A percentile compares a stretch with the other conserved stretches of the same genome.
Evolutionary conservation across 2,113 vertebrate species (phyloP).

Genomic region (Hylia prasina): DNA sequence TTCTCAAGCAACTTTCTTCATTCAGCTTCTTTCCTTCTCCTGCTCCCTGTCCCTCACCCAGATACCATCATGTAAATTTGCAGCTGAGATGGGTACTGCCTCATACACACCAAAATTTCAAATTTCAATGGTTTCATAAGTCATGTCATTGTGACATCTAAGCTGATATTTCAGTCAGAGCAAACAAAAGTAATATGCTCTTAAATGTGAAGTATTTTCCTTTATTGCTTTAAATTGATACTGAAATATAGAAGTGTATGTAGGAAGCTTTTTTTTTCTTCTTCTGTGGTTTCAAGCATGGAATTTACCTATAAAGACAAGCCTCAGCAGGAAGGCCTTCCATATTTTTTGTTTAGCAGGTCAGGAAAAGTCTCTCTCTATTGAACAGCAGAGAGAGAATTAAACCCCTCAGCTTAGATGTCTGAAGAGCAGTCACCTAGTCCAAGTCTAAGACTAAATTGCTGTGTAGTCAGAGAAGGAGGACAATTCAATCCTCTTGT

Average conservation of each 20-base stretch:
- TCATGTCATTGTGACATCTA: neutral
- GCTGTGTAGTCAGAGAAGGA: neutral
- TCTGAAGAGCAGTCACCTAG: neutral
- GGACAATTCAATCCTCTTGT: neutral
- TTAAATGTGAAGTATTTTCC: neutral
- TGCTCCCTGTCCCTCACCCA: neutral
- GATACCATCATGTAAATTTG: neutral
- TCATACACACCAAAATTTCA: neutral
- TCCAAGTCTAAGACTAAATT: neutral
- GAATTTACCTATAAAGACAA: neutral
- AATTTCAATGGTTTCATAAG: neutral
- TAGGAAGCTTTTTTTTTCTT: neutral
- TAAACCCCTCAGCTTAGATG: neutral
- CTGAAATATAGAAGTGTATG: neutral
- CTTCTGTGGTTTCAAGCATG: neutral
- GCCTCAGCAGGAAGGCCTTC: neutral
- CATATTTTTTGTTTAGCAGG: neutral
- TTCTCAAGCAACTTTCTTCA: constrained; percentile 20
- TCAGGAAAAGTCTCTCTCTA: neutral
- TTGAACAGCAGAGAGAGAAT: neutral
- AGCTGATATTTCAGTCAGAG: neutral
- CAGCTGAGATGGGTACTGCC: neutral
- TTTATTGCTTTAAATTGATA: neutral
- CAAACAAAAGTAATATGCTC: neutral
- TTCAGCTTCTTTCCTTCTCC: neutral